These are phyloP conservation scores for Sarcophilus harrisii DNA, from an alignment of 2,797 vertebrate genomes.

Conservation along the genomic window DNA sequence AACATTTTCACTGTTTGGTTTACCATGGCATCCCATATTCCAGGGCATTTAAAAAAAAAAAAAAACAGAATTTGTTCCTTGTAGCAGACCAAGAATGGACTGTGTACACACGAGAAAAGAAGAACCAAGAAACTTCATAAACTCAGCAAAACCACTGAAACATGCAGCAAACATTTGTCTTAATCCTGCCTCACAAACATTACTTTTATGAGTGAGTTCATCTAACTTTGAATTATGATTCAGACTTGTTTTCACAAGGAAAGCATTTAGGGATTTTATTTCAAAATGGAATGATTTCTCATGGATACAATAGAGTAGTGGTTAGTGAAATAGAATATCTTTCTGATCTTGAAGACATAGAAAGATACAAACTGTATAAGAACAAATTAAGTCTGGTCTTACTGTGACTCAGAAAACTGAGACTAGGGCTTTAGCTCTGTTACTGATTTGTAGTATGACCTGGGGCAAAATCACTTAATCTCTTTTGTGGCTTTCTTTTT, in stretches of 20 bases:
- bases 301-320: neutral
- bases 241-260: neutral
- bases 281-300: conserved; percentile 22
- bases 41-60: conserved; percentile 29
- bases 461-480: conserved; percentile 41
- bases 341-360: conserved; percentile 34
- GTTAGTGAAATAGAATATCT: conserved; percentile 20
- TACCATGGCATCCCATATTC: conserved; percentile 43
- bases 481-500: conserved; percentile 38
- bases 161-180: conserved; percentile 25
- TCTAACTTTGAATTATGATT: conserved; percentile 52
- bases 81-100: neutral
- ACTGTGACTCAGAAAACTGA: conserved; percentile 14
- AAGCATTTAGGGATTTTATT: conserved; percentile 45
- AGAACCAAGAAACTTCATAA: neutral
- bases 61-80: neutral
- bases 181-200: conserved; percentile 17
- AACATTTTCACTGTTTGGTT: conserved; percentile 63
- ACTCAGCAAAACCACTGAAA: conserved; percentile 44
- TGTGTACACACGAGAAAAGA: conserved; percentile 29
- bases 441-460: conserved; percentile 35
- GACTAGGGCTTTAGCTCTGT: conserved; percentile 7
- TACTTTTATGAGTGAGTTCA: conserved; percentile 43
- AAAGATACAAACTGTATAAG: neutral
- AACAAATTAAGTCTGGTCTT: conserved; percentile 15